Evolutionary conservation across 2,797 vertebrate genomes (phyloP), one percentile per base, ranked within the genome.

Genomic region (Oryzias sinensis): DNA sequence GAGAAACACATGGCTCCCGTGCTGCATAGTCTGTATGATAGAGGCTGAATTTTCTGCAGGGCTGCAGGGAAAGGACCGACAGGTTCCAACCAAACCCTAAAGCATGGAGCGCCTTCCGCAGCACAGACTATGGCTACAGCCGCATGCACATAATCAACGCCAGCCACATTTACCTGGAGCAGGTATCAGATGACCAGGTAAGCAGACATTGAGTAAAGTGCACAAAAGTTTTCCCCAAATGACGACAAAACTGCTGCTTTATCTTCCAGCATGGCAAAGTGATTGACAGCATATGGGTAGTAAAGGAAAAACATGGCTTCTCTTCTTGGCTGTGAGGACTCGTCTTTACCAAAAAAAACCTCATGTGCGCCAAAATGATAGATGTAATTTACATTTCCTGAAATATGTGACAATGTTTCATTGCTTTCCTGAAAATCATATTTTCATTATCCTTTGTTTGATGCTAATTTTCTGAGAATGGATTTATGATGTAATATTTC

Each of bases 121-220:
- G 93, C 70, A 91, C 77, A 2, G 95, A 97, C 65, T 95, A 97
- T 0, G 94, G 95, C 20, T 96, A 93, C 79, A 92, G 93, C 0
- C 91, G 92, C 48, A 89, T 96, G 78, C 91, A 93, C 51, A 74
- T 95, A 62, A 70, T 93, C 58, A 97, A 96, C 17, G 43, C 69
- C 55, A 94, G 91, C 45, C 95, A 95, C 62, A 17, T 96, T 48
- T 93, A 94, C 79, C 66, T 96, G 80, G 94, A 96, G 83, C 95
- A 96, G 84, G 91, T 97, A 62, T 97, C 95, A 0, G 95, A 96
- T 3, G 94, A 96, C 75, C 92, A 95, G 94, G 95, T 96, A 69
- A 80, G 89, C 0, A 44, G 51, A 63, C 44, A 1, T 11, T 15
- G 37, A 62, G 18, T 14, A 59, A 22, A 4, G 14, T 33, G 53